Percentiles rank a stretch among this genome's conserved stretches.
Evolutionary conservation across 2,888 invertebrate genomes (phyloP).

Genomic region (Diloba caeruleocephala): DNA sequence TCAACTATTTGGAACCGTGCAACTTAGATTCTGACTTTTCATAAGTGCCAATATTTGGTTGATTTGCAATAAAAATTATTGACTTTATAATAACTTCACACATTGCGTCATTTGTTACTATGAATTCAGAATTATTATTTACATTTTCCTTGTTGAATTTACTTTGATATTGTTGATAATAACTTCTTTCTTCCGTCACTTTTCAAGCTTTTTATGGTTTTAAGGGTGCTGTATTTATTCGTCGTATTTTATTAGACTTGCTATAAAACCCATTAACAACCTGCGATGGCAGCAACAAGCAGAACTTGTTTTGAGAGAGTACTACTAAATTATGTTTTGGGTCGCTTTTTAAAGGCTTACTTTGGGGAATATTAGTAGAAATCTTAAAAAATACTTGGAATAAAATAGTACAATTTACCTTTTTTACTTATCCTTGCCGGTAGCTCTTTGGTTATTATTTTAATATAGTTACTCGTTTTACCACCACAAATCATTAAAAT

Average conservation of each 20-base stretch:
- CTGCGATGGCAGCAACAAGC: conserved; percentile 10
- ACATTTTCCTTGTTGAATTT: too few relatives aligned
- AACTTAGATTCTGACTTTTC: too few relatives aligned
- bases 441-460: not conserved
- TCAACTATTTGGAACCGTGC: too few relatives aligned
- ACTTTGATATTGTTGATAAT: too few relatives aligned
- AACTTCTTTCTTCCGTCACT: not conserved
- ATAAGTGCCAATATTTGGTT: too few relatives aligned
- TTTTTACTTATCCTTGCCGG: not conserved
- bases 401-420: not conserved
- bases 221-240: conserved; percentile 10
- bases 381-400: too few relatives aligned
- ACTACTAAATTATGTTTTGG: conserved; percentile 4
- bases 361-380: too few relatives aligned
- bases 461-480: not conserved
- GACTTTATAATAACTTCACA: too few relatives aligned
- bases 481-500: conserved; percentile 41
- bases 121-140: too few relatives aligned
- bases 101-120: too few relatives aligned
- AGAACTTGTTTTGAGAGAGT: conserved; percentile 11
- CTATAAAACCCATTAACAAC: conserved; percentile 18
- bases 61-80: too few relatives aligned
- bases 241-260: conserved; percentile 21
- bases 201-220: not conserved
- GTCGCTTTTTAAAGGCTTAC: too few relatives aligned